phyloP scores from a whole-genome alignment of 2,888 invertebrate genomes.

The Drosophila formosana region DNA sequence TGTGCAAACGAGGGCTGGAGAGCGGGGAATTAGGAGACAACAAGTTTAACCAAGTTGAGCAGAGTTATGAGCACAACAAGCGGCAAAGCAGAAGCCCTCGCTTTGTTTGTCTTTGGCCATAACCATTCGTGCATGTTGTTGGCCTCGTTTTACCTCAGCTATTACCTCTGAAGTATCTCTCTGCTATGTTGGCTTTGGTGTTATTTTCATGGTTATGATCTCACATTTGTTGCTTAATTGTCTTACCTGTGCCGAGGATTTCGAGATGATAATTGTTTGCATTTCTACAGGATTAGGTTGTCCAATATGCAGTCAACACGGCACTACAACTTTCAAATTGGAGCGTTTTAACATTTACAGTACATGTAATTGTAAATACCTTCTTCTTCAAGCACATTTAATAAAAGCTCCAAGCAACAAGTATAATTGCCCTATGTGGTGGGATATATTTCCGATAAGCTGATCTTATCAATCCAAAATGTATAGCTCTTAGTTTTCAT shows the following conservation, averaged over 20 bases:
- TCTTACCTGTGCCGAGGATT: constrained; percentile 14
- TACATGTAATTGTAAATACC: background rate
- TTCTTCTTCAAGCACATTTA: background rate
- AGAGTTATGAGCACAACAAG: constrained; percentile 25
- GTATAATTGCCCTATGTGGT: background rate
- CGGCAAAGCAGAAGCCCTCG: constrained; percentile 25
- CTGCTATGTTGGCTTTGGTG: constrained; percentile 39
- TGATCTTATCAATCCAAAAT: no score
- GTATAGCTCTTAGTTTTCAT: no score
- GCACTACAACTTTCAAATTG: constrained; percentile 2
- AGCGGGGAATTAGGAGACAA: constrained; percentile 7
- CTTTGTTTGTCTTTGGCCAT: constrained; percentile 48
- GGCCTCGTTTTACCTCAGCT: constrained; percentile 26
- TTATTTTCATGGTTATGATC: constrained; percentile 50
- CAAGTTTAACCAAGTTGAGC: constrained; percentile 25
- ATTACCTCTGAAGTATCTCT: constrained; percentile 18
- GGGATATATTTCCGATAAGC: no score
- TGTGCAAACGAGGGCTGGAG: background rate
- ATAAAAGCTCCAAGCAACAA: background rate
- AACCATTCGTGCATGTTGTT: constrained; percentile 39
- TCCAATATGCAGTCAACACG: background rate
- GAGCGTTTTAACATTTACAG: background rate
- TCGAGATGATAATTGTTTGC: constrained; percentile 43
- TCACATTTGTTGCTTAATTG: constrained; percentile 62
- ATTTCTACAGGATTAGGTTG: constrained; percentile 11